Base-by-base conservation (phyloP, 2,797 vertebrate species). In the Percopsis omiscomaycus region DNA sequence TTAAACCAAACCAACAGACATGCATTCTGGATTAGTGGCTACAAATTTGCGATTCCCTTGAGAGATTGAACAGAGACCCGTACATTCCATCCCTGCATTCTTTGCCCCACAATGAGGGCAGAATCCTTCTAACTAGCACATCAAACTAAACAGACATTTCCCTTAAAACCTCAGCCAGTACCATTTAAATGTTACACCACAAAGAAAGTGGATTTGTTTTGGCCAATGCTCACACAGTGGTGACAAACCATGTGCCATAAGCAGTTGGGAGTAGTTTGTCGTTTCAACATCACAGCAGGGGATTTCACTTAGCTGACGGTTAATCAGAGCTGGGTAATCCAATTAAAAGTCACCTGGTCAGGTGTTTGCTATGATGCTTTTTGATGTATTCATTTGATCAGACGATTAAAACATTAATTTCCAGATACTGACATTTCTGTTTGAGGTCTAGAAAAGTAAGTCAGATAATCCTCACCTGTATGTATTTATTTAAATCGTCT, bases 131-230 rank as follows among this genome's bases (percentile, higher is more conserved):
- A 6, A 51, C 15, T 52, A 28, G 73, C 3, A 29, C 60, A 2
- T 10, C 3, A 11, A n/a, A 15, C 64, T 16, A 9, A 27, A 51
- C 62, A 55, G 56, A 22, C 58, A 32, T 49, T 30, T 46, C 67
- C 48, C 57, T 71, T 66, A 53, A 61, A 37, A 68, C 37, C 73
- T 30, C 60, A 61, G 57, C 42, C 53, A 22, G 22, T 61, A 73
- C n/a, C 66, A 73, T 61, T 69, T 74, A 75, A 75, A 66, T 62
- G 64, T 70, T 44, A 22, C 64, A 56, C 52, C 58, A 62, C 42
- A 55, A 30, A 59, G 58, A 22, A 74, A 65, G 59, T 3, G 10
- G 2, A 64, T 67, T 42, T 45, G n/a, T 37, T 68, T 67, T 57
- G 22, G 37, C 42, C 50, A 61, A 72, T 65, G 22, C 22, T 1